phyloP scores from a whole-genome alignment of 2,797 vertebrate species.

The Molothrus aeneus region DNA sequence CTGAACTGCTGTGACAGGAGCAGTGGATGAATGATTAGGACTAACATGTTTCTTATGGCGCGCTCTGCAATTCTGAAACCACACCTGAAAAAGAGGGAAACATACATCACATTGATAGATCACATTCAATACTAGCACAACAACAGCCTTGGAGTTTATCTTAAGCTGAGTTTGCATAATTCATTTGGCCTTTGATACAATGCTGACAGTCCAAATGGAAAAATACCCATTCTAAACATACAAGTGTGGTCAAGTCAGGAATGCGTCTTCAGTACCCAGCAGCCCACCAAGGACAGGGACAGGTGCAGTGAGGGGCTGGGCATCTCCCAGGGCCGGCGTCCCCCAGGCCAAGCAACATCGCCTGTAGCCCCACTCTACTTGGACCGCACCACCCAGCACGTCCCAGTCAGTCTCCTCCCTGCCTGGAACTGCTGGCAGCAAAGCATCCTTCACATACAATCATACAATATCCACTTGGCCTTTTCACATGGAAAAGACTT shows the following conservation, averaged over 20 bases:
- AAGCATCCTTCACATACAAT: neutral
- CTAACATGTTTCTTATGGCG: constrained; percentile 97
- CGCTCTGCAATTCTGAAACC: constrained; percentile 97
- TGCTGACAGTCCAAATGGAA: neutral
- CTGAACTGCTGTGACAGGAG: constrained; percentile 83
- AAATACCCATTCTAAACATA: neutral
- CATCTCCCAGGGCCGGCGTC: no score
- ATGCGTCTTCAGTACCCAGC: no score
- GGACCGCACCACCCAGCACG: fast-evolving
- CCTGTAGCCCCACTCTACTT: fast-evolving
- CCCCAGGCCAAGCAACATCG: neutral
- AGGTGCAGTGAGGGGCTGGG: fast-evolving
- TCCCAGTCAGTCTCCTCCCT: neutral
- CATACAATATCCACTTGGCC: no score
- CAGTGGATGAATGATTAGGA: constrained; percentile 85
- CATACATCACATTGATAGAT: neutral
- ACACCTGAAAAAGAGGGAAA: constrained; percentile 80
- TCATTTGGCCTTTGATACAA: neutral
- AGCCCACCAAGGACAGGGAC: neutral
- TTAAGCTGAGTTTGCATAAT: neutral
- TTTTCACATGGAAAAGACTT: neutral
- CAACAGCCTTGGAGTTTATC: neutral
- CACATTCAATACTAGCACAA: neutral
- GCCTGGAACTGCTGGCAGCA: neutral
- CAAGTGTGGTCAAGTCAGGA: fast-evolving